phyloP scores from a whole-genome alignment of 2,113 vertebrate species.

The Machaerirhynchus nigripectus region DNA sequence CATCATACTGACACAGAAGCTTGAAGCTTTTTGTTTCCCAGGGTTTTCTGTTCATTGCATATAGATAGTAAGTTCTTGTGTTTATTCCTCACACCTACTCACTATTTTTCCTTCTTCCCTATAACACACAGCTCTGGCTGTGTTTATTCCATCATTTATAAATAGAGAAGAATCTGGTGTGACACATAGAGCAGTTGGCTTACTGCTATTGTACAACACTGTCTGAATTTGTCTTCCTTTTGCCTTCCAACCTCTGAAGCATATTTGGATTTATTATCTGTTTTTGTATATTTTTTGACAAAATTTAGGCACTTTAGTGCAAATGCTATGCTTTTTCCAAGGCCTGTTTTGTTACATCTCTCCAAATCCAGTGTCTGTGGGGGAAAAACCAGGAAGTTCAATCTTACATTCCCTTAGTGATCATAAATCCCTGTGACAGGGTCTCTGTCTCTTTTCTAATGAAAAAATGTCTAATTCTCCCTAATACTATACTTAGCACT shows the following conservation, averaged over 20 bases:
- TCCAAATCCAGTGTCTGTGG: background rate
- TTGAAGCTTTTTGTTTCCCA: background rate
- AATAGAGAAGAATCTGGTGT: background rate
- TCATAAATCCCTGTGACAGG: background rate
- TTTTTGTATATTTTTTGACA: too few relatives aligned
- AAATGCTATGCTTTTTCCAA: background rate
- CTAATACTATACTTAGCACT: background rate
- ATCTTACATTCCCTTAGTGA: background rate
- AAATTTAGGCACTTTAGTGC: background rate
- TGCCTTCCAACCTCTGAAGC: background rate
- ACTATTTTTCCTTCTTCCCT: background rate
- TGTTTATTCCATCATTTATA: slow-evolving; percentile 12
- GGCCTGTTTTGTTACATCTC: background rate
- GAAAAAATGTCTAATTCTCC: background rate
- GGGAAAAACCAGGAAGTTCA: background rate
- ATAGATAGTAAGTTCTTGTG: background rate
- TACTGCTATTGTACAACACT: background rate
- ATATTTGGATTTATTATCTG: background rate
- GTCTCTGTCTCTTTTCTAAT: background rate
- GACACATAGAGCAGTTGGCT: background rate
- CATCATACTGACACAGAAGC: background rate
- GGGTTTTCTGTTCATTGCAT: background rate
- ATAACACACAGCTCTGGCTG: background rate
- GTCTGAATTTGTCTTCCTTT: background rate
- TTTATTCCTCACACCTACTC: slow-evolving; percentile 18